Evolutionary conservation across 2,888 invertebrate genomes (phyloP).

Genomic region (Caenorhabditis auriculariae): DNA sequence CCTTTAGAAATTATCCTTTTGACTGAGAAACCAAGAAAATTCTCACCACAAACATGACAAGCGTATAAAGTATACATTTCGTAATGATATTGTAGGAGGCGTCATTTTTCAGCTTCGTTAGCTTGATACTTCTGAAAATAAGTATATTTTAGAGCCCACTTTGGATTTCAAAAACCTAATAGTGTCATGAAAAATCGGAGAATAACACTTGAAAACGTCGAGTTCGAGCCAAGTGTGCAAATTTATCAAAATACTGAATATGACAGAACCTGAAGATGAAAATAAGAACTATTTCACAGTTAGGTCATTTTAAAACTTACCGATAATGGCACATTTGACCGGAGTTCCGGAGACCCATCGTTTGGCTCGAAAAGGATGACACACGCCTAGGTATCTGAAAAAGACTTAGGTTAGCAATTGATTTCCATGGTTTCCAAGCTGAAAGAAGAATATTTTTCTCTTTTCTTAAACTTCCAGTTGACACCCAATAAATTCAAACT

Average conservation of each 20-base stretch:
- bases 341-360: constrained; percentile 59
- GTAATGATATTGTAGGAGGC: constrained; percentile 34
- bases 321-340: constrained; percentile 40
- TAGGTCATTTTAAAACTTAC: constrained; percentile 4
- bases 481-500: too few relatives aligned
- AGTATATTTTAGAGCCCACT: not conserved
- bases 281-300: not conserved
- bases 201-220: constrained; percentile 45
- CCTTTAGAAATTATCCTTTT: constrained; percentile 12
- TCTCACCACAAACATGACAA: constrained; percentile 53
- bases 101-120: constrained; percentile 36
- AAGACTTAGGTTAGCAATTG: not conserved
- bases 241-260: constrained; percentile 57
- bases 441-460: constrained; percentile 1
- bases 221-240: constrained; percentile 60
- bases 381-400: constrained; percentile 39
- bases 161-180: constrained; percentile 13
- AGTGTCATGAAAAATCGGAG: constrained; percentile 36
- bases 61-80: constrained; percentile 46
- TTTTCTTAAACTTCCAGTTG: too few relatives aligned
- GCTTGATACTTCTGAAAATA: constrained; percentile 34
- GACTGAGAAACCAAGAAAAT: too few relatives aligned
- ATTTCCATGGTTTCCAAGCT: not conserved
- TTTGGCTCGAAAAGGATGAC: constrained; percentile 57
- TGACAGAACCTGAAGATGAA: constrained; percentile 39